A percentile compares a stretch with the other conserved stretches of the same genome.
Conservation (phyloP, 1,140 invertebrate genomes). For the Hylaeus anthracinus region DNA sequence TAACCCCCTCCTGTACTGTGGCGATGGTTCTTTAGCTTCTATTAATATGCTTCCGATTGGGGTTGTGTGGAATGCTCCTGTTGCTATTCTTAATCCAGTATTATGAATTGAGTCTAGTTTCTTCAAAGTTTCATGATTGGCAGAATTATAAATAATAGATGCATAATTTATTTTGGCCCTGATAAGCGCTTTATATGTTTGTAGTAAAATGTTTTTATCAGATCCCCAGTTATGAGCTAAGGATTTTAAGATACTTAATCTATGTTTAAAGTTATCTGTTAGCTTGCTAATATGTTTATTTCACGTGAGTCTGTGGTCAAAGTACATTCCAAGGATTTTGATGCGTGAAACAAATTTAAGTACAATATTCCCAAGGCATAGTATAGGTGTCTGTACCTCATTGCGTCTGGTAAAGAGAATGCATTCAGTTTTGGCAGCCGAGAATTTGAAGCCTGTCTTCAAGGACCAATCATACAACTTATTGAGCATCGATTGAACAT, state of each 20-base stretch:
- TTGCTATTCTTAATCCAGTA: background rate
- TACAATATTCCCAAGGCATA: background rate
- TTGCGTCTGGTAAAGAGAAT: slow-evolving; percentile 8
- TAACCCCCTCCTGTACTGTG: background rate
- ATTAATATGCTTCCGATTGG: background rate
- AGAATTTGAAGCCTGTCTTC: slow-evolving; percentile 30
- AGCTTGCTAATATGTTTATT: background rate
- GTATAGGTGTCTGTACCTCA: background rate
- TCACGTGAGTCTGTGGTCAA: slow-evolving; percentile 15
- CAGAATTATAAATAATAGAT: background rate
- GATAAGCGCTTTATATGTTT: slow-evolving; percentile 10
- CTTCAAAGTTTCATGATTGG: background rate
- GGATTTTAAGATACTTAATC: slow-evolving; percentile 25
- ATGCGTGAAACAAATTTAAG: background rate
- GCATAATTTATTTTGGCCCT: slow-evolving; percentile 11
- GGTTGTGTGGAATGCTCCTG: background rate
- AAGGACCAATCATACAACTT: background rate
- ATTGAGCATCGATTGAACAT: slow-evolving; percentile 1
- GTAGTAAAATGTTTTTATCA: background rate
- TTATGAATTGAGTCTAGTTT: background rate
- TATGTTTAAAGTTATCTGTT: slow-evolving; percentile 1
- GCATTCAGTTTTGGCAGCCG: slow-evolving; percentile 17
- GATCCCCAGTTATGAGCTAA: slow-evolving; percentile 24
- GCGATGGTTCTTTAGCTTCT: background rate
- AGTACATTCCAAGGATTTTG: slow-evolving; percentile 17